Base-by-base conservation (phyloP, 2,113 vertebrate genomes). In the Phylloscopus trochiloides region DNA sequence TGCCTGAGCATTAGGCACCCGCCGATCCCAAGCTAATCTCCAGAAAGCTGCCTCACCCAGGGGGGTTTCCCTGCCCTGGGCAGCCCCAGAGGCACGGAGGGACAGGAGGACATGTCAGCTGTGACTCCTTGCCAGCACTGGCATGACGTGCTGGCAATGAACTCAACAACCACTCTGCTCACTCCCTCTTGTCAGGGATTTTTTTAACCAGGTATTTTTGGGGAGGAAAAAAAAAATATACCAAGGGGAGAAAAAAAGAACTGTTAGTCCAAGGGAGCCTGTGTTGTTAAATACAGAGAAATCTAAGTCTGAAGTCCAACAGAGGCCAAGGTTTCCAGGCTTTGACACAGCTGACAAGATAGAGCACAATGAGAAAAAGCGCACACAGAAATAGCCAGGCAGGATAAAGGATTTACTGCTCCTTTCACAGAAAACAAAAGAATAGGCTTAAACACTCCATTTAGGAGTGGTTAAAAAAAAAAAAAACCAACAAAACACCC, bases 371-470 rank as follows among this genome's bases (percentile, higher is more conserved):
- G 92, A 86, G 92, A 92, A 96, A 96, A 95, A 74, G 70, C 19
- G 0, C 40, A 6, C 71, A 90, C 71, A 88, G 94, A 97, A 97
- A 96, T 88, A 95, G 82, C 92, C 88, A 93, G 90, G 78, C 90
- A 94, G 88, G 93, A 97, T 96, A 94, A 97, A 96, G 96, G 96
- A 96, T 90, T 97, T 96, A 96, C 82, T 92, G 90, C 88, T 79
- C 90, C 92, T 95, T 95, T 94, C 90, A 95, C 72, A 92, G 82
- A 68, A 94, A 86, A 96, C 82, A 96, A 96, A 96, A 96, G 90
- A 97, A 96, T 88, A 88, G 88, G 92, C 94, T 96, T 95, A 97
- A 96, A 92, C 68, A 90, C 75, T 95, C 88, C 82, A 95, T 88
- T 96, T 94, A 92, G 59, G 59, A 91, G 67, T 3, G 18, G 20